Evolutionary conservation across 2,797 vertebrate genomes (phyloP), one percentile per base, ranked within the genome.

Genomic region (Cirrhinus molitorella): DNA sequence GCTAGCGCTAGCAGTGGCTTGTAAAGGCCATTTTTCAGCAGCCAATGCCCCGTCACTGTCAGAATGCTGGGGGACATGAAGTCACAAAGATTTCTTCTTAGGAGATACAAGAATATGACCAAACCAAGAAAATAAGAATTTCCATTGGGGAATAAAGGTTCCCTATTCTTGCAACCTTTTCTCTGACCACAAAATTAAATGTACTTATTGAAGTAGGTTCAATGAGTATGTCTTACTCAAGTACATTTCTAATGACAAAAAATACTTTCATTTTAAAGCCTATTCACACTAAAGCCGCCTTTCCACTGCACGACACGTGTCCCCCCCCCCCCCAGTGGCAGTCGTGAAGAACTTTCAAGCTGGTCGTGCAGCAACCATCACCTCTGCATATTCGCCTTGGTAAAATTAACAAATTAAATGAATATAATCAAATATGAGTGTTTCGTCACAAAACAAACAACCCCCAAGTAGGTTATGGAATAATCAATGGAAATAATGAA

Each of bases 11-110:
- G 67, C 2, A 21, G 88, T 13, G 17, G 79, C 85, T 89, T 93
- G 94, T 73, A 89, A 74, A 51, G 88, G 78, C 75, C 12, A 13
- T 16, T 87, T 89, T 51, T 83, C 87, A 67, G 91, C 93, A 84
- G 92, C 83, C 63, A 94, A 91, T 0, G 79, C 83, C 16, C 90
- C 93, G 0, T 95, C 91, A 0, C 94, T 95, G 87, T 90, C 91
- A 0, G 93, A 88, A 1, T 94, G 95, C 97, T 98, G 94, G 85
- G 79, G 57, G n/a, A n/a, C 43, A 78, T 78, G 59, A 63, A 78
- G 40, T 47, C 43, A 78, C 19, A 63, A 78, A 63, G 25, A 78
- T 75, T 75, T 59, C n/a, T 73, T 95, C 93, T 84, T 71, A 80
- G 19, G 9, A 49, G 12, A n/a, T 59, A 72, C 21, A 81, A 70